Evolutionary conservation across 2,888 invertebrate genomes (phyloP).

Genomic region (Polydrusus tereticollis): DNA sequence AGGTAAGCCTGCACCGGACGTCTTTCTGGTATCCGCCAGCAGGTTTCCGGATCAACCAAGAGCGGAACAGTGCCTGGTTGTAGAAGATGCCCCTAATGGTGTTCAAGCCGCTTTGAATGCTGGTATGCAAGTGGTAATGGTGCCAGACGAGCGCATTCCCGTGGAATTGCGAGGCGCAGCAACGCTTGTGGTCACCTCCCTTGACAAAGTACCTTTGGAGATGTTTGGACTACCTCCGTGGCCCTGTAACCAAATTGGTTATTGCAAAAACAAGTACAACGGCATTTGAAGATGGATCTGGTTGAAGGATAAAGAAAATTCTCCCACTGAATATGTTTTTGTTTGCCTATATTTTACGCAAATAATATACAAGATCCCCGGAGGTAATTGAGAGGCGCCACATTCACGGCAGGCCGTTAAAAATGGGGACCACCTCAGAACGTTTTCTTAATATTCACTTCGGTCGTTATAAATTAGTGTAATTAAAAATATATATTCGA

Average conservation of each 20-base stretch:
- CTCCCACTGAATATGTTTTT: too few species aligned
- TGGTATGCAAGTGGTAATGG: slow-evolving; percentile 89
- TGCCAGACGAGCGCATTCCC: slow-evolving; percentile 75
- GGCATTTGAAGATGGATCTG: too few species aligned
- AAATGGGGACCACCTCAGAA: background rate
- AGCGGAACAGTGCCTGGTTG: slow-evolving; percentile 81
- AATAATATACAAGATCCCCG: background rate
- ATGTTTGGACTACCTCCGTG: slow-evolving; percentile 85
- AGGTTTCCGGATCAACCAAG: slow-evolving; percentile 78
- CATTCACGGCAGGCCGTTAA: background rate
- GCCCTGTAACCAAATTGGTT: too few species aligned
- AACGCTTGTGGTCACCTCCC: slow-evolving; percentile 77
- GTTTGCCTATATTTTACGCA: too few species aligned
- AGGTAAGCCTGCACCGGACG: slow-evolving; percentile 92
- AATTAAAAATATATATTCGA: background rate
- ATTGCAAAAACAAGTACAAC: background rate
- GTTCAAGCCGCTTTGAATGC: slow-evolving; percentile 83
- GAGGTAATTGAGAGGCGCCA: background rate
- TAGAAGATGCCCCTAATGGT: slow-evolving; percentile 94
- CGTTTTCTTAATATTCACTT: background rate
- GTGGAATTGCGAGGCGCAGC: slow-evolving; percentile 71
- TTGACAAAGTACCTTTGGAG: slow-evolving; percentile 86
- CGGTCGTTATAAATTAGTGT: slow-evolving; percentile 2
- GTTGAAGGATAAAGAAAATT: too few species aligned
- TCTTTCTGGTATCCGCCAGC: slow-evolving; percentile 78